Conservation (phyloP, 37 sponge, comb jelly and placozoan species). For the Mnemiopsis leidyi region DNA sequence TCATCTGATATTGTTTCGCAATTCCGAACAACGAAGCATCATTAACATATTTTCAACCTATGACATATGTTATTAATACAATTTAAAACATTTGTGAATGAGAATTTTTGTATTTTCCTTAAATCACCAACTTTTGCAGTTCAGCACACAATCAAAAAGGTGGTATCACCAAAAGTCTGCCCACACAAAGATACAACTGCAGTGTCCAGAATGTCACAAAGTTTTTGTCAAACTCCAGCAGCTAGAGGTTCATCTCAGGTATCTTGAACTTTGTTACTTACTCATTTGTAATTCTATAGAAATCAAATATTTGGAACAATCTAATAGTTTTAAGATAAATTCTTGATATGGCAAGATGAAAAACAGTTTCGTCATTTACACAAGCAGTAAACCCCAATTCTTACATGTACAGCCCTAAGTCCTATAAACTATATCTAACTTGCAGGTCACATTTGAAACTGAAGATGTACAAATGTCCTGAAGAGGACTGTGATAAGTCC, state of each 20-base stretch:
- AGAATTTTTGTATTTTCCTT: not conserved
- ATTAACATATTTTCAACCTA: not conserved
- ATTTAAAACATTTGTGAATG: not conserved
- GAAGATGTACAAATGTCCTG: not conserved
- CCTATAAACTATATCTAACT: no score
- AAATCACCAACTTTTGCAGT: not conserved
- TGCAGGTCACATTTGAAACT: conserved; percentile 1
- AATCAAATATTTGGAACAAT: no score
- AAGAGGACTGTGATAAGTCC: conserved; percentile 40
- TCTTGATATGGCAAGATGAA: no score
- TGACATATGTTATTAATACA: not conserved
- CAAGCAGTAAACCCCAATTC: no score
- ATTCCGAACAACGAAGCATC: not conserved
- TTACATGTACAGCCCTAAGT: not conserved
- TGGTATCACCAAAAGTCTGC: conserved; percentile 36
- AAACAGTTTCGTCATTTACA: no score
- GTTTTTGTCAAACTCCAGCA: conserved; percentile 18
- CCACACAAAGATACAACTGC: conserved; percentile 29
- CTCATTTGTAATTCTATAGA: no score
- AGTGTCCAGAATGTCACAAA: conserved; percentile 43
- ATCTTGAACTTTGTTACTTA: no score
- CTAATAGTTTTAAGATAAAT: no score
- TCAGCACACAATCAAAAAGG: not conserved
- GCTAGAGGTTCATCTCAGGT: conserved; percentile 53
- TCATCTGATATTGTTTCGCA: not conserved